Evolutionary conservation across 2,797 vertebrate genomes (phyloP).

Genomic region (Perodicticus potto): DNA sequence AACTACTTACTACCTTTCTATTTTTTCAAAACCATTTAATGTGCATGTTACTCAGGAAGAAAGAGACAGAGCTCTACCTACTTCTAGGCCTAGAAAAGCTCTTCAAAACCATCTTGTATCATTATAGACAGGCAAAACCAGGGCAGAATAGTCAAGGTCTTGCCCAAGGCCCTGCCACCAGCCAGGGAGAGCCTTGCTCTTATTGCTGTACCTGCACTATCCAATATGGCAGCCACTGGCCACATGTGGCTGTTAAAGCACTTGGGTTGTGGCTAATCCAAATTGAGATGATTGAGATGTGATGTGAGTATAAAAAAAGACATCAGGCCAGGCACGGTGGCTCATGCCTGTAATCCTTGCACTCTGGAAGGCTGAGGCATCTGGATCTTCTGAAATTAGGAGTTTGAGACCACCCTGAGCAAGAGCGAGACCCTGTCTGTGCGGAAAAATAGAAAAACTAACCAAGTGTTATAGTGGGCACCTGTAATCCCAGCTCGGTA

Average conservation of each 20-base stretch:
- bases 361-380: too few species aligned
- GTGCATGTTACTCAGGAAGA: background rate
- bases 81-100: background rate
- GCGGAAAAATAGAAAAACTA: too few species aligned
- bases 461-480: too few species aligned
- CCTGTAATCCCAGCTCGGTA: too few species aligned
- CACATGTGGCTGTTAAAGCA: background rate
- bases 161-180: background rate
- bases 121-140: background rate
- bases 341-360: too few species aligned
- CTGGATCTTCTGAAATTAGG: too few species aligned
- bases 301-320: background rate
- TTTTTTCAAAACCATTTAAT: background rate
- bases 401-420: too few species aligned
- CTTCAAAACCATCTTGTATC: background rate
- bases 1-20: background rate
- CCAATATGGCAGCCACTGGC: too few species aligned
- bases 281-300: background rate
- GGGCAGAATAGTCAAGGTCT: background rate
- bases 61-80: background rate
- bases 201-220: accelerated
- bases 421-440: too few species aligned
- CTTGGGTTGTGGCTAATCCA: background rate
- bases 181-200: background rate
- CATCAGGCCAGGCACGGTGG: too few species aligned